phyloP scores from a whole-genome alignment of 2,113 vertebrate species.

The Nerophis ophidion region DNA sequence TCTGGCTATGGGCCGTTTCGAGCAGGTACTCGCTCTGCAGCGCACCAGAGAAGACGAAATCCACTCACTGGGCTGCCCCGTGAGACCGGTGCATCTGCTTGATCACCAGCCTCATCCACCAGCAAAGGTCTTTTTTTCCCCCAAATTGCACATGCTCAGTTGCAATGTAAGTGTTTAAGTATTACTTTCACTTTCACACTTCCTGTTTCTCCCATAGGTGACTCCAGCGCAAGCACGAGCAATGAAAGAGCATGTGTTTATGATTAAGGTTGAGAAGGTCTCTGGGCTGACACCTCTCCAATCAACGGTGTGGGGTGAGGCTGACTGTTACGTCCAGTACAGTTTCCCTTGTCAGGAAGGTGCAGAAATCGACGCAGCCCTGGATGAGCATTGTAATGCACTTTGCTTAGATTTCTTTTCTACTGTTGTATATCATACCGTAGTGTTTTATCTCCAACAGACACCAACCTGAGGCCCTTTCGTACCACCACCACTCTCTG shows the following conservation, averaged over 20 bases:
- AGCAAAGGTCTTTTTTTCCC: constrained; percentile 46
- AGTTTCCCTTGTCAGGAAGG: constrained; percentile 79
- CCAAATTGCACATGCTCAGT: neutral
- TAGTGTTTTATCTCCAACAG: constrained; percentile 53
- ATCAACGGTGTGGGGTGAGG: constrained; percentile 93
- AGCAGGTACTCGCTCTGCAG: constrained; percentile 82
- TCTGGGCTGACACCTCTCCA: constrained; percentile 84
- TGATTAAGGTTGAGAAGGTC: constrained; percentile 78
- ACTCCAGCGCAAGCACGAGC: constrained; percentile 34
- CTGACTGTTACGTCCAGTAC: constrained; percentile 94
- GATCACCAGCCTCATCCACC: constrained; percentile 63
- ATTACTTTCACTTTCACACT: neutral
- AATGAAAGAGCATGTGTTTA: constrained; percentile 83
- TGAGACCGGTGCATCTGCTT: constrained; percentile 74
- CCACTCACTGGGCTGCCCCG: constrained; percentile 17
- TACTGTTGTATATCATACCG: neutral
- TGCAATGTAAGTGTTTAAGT: neutral
- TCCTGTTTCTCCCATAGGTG: constrained; percentile 44
- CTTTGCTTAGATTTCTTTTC: neutral
- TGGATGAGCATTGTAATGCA: constrained; percentile 70
- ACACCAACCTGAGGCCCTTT: constrained; percentile 74
- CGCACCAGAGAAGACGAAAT: constrained; percentile 75
- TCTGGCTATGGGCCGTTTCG: constrained; percentile 84
- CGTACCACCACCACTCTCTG: constrained; percentile 84
- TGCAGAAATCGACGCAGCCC: constrained; percentile 36